Evolutionary conservation across 1,140 invertebrate genomes (phyloP).

Genomic region (Agrilus planipennis): DNA sequence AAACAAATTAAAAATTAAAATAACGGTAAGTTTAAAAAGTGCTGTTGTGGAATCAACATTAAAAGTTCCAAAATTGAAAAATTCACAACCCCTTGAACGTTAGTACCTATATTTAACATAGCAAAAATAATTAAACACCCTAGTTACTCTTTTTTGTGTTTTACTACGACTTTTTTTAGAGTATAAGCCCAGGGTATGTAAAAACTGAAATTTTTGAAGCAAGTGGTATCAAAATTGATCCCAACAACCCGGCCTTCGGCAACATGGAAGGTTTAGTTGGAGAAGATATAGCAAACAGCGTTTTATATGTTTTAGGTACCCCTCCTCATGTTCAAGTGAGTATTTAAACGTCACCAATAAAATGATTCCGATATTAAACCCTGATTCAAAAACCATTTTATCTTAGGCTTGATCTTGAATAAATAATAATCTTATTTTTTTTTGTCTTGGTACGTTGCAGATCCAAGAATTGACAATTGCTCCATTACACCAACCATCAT

Average conservation of each 20-base stretch:
- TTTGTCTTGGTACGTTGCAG: no score
- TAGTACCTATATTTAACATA: background rate
- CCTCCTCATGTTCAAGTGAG: background rate
- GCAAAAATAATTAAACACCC: background rate
- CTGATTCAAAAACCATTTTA: no score
- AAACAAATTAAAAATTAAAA: slow-evolving; percentile 29
- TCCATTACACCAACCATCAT: no score
- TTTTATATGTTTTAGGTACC: slow-evolving; percentile 2
- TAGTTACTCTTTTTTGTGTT: no score
- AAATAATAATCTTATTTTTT: no score
- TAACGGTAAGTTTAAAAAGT: slow-evolving; percentile 31
- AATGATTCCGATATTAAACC: background rate
- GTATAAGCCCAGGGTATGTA: background rate
- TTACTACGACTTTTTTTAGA: no score
- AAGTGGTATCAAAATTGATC: no score
- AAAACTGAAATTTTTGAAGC: slow-evolving; percentile 4
- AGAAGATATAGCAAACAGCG: slow-evolving; percentile 1
- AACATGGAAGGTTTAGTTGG: background rate
- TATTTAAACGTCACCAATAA: background rate
- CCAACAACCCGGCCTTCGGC: background rate
- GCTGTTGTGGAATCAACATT: no score
- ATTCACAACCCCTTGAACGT: background rate
- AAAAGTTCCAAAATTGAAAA: no score
- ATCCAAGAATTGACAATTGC: no score
- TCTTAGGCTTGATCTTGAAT: no score